A percentile compares a stretch with the other conserved stretches of the same genome.
phyloP scores from a whole-genome alignment of 2,888 invertebrate genomes.

The Hirtodrosophila confusa region DNA sequence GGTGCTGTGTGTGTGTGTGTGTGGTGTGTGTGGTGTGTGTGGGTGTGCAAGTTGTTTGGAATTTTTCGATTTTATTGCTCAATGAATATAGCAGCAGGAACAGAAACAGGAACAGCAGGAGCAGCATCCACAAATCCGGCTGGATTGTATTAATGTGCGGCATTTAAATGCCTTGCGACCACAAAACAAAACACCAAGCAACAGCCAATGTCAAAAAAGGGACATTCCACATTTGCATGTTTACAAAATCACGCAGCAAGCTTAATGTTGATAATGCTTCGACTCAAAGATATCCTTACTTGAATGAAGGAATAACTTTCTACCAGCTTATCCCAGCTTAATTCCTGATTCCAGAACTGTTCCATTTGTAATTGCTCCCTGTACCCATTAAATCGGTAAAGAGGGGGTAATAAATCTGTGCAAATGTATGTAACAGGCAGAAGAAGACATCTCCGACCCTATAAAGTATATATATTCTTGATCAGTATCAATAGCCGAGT shows the following conservation, averaged over 20 bases:
- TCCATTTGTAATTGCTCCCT: no score
- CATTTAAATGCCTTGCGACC: slow-evolving; percentile 74
- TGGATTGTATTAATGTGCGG: slow-evolving; percentile 71
- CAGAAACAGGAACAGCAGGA: background rate
- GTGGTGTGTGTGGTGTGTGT: slow-evolving; percentile 1
- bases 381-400: no score
- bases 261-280: background rate
- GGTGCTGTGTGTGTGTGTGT: background rate
- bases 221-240: slow-evolving; percentile 73
- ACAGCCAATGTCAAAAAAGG: slow-evolving; percentile 54
- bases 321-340: no score
- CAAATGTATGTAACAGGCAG: no score
- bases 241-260: slow-evolving; percentile 32
- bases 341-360: no score
- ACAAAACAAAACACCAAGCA: slow-evolving; percentile 74
- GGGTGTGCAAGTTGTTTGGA: slow-evolving; percentile 17
- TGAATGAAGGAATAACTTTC: no score
- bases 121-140: slow-evolving; percentile 33
- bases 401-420: no score
- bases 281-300: slow-evolving; percentile 5
- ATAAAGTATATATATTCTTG: no score
- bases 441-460: no score
- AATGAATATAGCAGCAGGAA: slow-evolving; percentile 42
- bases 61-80: slow-evolving; percentile 75
- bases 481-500: no score